Evolutionary conservation across 2,888 invertebrate genomes (phyloP).

Genomic region (Caenorhabditis plicata): DNA sequence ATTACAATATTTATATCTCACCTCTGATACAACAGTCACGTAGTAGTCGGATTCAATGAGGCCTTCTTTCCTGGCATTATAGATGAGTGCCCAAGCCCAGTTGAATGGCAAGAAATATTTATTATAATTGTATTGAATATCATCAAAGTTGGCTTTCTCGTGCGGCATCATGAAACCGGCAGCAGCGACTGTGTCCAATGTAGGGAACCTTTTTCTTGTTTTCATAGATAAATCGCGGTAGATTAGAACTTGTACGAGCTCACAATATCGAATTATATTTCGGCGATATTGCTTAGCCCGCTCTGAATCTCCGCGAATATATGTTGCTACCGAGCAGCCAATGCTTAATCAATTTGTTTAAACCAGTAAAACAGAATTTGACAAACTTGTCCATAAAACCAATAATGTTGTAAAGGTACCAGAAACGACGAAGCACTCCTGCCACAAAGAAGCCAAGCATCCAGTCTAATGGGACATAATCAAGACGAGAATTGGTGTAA

Average conservation of each 20-base stretch:
- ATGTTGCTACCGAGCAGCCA: constrained; percentile 48
- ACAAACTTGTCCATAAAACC: constrained; percentile 53
- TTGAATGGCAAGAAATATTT: constrained; percentile 48
- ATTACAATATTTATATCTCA: too few species aligned
- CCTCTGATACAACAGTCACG: constrained; percentile 47
- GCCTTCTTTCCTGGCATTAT: constrained; percentile 44
- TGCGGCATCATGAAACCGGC: constrained; percentile 54
- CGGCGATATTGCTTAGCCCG: constrained; percentile 46
- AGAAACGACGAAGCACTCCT: constrained; percentile 46
- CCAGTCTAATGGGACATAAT: constrained; percentile 45
- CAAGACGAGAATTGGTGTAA: constrained; percentile 34
- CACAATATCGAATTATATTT: constrained; percentile 49
- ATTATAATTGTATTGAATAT: constrained; percentile 50
- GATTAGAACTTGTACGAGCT: constrained; percentile 47
- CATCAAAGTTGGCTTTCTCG: constrained; percentile 50
- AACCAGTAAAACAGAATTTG: not conserved
- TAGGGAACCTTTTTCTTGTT: constrained; percentile 48
- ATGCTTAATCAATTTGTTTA: constrained; percentile 37
- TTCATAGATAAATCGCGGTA: constrained; percentile 51
- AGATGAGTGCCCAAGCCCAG: constrained; percentile 46
- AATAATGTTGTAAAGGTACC: constrained; percentile 49
- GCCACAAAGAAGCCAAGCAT: constrained; percentile 58
- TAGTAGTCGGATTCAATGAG: constrained; percentile 46
- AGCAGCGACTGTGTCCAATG: constrained; percentile 51
- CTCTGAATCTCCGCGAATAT: constrained; percentile 45